Evolutionary conservation across 1,140 invertebrate genomes (phyloP).

Genomic region (Drosophila ironensis): DNA sequence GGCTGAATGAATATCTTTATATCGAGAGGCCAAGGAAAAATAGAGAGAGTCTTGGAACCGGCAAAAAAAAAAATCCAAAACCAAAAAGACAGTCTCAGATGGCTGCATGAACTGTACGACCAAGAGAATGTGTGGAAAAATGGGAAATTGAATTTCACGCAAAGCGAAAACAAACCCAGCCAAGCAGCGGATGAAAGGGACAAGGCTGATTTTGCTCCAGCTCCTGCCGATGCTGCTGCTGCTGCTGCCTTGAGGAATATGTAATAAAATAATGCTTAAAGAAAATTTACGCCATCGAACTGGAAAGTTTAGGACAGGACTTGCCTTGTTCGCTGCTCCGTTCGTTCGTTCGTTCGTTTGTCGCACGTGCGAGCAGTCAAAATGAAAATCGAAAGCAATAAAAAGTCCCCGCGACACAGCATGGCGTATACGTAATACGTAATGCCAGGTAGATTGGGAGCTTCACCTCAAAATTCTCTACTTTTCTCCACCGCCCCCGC

Average conservation of each 20-base stretch:
- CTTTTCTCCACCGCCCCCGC: not conserved
- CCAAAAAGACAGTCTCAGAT: slow-evolving; percentile 1
- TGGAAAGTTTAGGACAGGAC: slow-evolving; percentile 56
- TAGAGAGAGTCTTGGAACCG: slow-evolving; percentile 3
- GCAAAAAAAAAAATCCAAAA: not conserved
- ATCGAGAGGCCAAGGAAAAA: slow-evolving; percentile 25
- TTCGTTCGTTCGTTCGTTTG: slow-evolving; percentile 1
- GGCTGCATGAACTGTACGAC: slow-evolving; percentile 33
- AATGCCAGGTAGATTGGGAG: slow-evolving; percentile 49
- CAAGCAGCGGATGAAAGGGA: slow-evolving; percentile 31
- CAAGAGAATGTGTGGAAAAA: slow-evolving; percentile 63
- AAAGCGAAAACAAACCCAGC: slow-evolving; percentile 71
- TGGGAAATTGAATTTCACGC: slow-evolving; percentile 78
- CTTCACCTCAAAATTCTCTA: not conserved
- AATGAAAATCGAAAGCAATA: slow-evolving; percentile 80
- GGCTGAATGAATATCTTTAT: slow-evolving; percentile 51
- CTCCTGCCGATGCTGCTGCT: too few relatives aligned
- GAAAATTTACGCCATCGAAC: slow-evolving; percentile 72
- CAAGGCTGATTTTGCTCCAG: slow-evolving; percentile 9
- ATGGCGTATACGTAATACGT: slow-evolving; percentile 68
- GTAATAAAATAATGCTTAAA: slow-evolving; percentile 78
- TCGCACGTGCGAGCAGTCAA: slow-evolving; percentile 71
- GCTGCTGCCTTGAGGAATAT: slow-evolving; percentile 24
- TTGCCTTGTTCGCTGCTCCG: not conserved
- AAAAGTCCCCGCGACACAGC: slow-evolving; percentile 48